Base-by-base conservation (phyloP, 2,888 invertebrate species). In the Eretmocerus hayati region DNA sequence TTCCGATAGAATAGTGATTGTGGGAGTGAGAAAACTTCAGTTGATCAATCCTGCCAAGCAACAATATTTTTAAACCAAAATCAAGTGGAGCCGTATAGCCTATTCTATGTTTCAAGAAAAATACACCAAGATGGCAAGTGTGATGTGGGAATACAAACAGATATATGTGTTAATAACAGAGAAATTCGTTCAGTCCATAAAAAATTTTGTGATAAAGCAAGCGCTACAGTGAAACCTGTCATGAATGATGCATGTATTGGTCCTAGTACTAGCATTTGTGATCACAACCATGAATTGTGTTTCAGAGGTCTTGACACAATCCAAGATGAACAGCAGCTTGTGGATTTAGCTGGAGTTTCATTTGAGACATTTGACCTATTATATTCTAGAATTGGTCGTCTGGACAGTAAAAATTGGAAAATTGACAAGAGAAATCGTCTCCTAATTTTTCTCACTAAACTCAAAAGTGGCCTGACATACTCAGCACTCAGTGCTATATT, bases 391-490 rank as follows among this genome's bases (percentile, higher is more conserved):
- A 36, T 42, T 21, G 16, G 32, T 13, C 22, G 43, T 39, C 11
- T 42, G 37, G 13, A 20, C 11, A 18, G 42, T 44, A 41, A 52
- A n/a, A 54, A 48, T 22, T 46, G 21, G 26, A 33, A 48, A 46
- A 31, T 56, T 20, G 40, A 46, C 9, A 49, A 46, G 38, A 44
- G 57, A 38, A 49, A 58, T 46, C 30, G 51, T 35, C 48, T 59
- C 15, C 47, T 58, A 19, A 52, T 58, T 26, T 58, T 59, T 50
- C 46, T 57, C 35, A 42, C 58, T 8, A 57, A 58, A 53, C 50
- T 58, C 46, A 58, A 58, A 46, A 51, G 44, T 20, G 59, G 55
- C 11, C 38, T 58, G 30, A 47, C 58, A 11, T 58, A 55, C 53
- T 56, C 55, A 42, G 54, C 55, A 13, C 8, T 59, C 15, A 45